Percentiles rank a stretch among this genome's conserved stretches.
phyloP scores from a whole-genome alignment of 2,888 invertebrate genomes.

The Epicampocera succincta region DNA sequence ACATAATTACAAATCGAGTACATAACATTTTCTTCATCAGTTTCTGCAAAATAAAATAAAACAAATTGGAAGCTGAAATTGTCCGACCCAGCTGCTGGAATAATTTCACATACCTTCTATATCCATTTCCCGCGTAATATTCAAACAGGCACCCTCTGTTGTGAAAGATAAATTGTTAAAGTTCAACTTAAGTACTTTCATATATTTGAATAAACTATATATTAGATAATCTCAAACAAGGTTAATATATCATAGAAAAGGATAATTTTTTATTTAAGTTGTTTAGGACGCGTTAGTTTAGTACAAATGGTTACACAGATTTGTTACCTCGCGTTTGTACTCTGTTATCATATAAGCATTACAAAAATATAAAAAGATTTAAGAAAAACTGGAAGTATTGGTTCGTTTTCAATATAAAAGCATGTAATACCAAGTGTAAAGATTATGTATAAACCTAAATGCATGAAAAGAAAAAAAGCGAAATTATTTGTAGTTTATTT shows the following conservation, averaged over 20 bases:
- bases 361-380: constrained; percentile 19
- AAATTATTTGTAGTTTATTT: not conserved
- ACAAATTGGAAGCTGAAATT: not conserved
- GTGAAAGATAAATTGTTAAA: constrained; percentile 72
- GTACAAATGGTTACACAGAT: constrained; percentile 50
- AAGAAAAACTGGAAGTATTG: constrained; percentile 24
- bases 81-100: not conserved
- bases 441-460: constrained; percentile 30
- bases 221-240: not conserved
- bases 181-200: no score
- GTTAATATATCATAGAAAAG: constrained; percentile 43
- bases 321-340: constrained; percentile 79
- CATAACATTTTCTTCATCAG: constrained; percentile 87
- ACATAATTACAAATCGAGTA: constrained; percentile 92
- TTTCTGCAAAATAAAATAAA: constrained; percentile 73
- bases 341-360: constrained; percentile 82
- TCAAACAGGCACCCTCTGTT: constrained; percentile 88
- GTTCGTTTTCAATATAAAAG: constrained; percentile 28
- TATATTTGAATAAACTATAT: no score
- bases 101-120: constrained; percentile 81
- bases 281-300: constrained; percentile 40
- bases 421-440: constrained; percentile 42
- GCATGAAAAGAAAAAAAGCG: constrained; percentile 11
- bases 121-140: constrained; percentile 87
- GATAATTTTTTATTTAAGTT: constrained; percentile 16